These are phyloP conservation scores for Stenopsyche tienmushanensis DNA, from an alignment of 1,140 invertebrate species.

Conservation along the genomic window DNA sequence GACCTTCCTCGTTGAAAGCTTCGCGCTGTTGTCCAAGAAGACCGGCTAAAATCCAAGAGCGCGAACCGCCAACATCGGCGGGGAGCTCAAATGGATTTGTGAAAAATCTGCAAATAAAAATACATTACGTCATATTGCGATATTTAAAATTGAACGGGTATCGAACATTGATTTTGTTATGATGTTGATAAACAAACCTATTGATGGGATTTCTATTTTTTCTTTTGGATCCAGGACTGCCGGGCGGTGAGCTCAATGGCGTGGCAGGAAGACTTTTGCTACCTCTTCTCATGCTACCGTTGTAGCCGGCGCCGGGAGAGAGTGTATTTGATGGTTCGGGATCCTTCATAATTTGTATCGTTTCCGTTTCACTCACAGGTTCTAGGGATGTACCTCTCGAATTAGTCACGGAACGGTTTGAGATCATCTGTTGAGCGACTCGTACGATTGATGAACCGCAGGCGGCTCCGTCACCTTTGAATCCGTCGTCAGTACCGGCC, in stretches of 20 bases:
- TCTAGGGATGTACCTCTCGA: conserved; percentile 51
- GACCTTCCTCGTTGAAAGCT: conserved; percentile 51
- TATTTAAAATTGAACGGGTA: neutral
- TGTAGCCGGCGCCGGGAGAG: conserved; percentile 43
- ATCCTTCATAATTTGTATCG: conserved; percentile 34
- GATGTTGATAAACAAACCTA: conserved; percentile 43
- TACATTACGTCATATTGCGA: no score
- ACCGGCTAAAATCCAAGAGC: conserved; percentile 54
- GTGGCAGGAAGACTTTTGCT: conserved; percentile 71
- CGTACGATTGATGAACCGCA: conserved; percentile 63
- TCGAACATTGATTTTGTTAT: neutral
- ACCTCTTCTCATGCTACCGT: conserved; percentile 54
- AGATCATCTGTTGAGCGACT: conserved; percentile 72
- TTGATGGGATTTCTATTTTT: conserved; percentile 46
- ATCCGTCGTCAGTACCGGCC: conserved; percentile 66
- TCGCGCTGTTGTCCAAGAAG: conserved; percentile 54
- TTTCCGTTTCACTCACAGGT: conserved; percentile 45
- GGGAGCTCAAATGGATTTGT: conserved; percentile 53
- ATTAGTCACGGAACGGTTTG: conserved; percentile 44
- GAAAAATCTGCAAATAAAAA: conserved; percentile 47
- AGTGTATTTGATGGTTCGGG: conserved; percentile 4
- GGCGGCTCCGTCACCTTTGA: conserved; percentile 67
- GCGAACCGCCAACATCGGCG: conserved; percentile 44
- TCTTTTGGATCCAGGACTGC: conserved; percentile 60
- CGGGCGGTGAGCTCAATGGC: conserved; percentile 61